Percentiles rank a stretch among this genome's conserved stretches.
These are phyloP conservation scores for Stomatorhinus ivindoensis DNA, from an alignment of 2,113 vertebrate species.

Conservation along the genomic window DNA sequence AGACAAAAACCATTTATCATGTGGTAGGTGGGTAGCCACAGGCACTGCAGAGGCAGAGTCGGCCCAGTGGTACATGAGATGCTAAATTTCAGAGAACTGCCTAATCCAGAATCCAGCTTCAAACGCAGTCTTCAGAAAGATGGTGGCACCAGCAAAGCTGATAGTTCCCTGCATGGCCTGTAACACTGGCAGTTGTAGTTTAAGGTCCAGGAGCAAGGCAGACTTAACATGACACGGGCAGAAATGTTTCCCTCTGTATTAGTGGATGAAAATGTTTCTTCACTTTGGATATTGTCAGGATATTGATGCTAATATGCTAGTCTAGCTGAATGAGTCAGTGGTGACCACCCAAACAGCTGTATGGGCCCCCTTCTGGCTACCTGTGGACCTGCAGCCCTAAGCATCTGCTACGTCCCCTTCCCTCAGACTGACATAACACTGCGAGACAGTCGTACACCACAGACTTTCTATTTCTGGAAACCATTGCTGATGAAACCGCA, in stretches of 20 bases:
- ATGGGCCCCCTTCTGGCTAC: background rate
- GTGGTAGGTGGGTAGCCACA: background rate
- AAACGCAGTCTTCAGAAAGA: background rate
- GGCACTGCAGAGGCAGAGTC: background rate
- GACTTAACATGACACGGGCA: background rate
- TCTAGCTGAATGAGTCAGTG: background rate
- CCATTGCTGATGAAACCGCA: background rate
- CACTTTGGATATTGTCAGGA: background rate
- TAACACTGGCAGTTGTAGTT: background rate
- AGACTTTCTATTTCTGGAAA: background rate
- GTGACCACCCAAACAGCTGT: background rate
- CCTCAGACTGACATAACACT: constrained; percentile 3
- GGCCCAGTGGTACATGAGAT: background rate
- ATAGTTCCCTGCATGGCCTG: background rate
- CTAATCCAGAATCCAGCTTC: background rate
- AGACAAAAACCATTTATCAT: background rate
- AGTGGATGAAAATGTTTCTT: background rate
- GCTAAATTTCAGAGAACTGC: background rate
- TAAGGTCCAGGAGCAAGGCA: background rate
- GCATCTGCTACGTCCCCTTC: background rate
- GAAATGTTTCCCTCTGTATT: background rate
- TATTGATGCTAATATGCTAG: background rate
- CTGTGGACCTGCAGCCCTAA: background rate
- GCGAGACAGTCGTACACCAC: background rate
- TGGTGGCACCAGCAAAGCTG: background rate